Conservation (phyloP, 2,113 vertebrate genomes). For the Microtus ochrogaster region DNA sequence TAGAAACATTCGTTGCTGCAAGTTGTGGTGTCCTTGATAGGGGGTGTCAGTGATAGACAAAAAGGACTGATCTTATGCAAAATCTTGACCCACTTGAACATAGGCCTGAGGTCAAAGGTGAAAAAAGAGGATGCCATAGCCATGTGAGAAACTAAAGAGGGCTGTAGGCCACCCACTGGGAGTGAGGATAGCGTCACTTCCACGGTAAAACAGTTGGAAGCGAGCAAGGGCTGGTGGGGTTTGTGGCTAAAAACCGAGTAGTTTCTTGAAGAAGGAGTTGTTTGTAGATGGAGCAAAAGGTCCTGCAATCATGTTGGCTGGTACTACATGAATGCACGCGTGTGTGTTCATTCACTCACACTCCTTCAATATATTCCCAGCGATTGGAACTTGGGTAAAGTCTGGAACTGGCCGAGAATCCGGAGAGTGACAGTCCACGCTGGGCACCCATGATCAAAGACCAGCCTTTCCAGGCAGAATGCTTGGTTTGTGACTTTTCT, state of each 20-base stretch:
- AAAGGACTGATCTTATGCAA: neutral
- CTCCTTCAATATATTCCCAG: neutral
- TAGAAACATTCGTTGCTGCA: neutral
- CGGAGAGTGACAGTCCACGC: neutral
- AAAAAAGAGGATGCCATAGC: no score
- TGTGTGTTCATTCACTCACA: neutral
- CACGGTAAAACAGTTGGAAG: neutral
- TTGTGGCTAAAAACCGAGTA: neutral
- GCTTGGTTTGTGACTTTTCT: neutral
- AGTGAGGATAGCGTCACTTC: accelerated
- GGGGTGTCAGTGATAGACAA: no score
- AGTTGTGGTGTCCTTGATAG: neutral
- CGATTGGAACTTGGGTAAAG: neutral
- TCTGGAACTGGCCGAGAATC: neutral
- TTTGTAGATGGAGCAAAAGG: neutral
- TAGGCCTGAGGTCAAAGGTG: neutral
- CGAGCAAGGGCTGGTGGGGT: accelerated
- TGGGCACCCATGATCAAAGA: neutral
- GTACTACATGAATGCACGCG: accelerated
- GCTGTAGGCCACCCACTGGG: neutral
- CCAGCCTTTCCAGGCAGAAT: neutral
- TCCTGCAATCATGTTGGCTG: neutral
- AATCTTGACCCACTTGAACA: neutral
- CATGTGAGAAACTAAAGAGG: neutral
- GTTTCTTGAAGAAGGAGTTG: neutral